These are phyloP conservation scores for Eilema depressum DNA, from an alignment of 2,888 invertebrate genomes.

Conservation along the genomic window DNA sequence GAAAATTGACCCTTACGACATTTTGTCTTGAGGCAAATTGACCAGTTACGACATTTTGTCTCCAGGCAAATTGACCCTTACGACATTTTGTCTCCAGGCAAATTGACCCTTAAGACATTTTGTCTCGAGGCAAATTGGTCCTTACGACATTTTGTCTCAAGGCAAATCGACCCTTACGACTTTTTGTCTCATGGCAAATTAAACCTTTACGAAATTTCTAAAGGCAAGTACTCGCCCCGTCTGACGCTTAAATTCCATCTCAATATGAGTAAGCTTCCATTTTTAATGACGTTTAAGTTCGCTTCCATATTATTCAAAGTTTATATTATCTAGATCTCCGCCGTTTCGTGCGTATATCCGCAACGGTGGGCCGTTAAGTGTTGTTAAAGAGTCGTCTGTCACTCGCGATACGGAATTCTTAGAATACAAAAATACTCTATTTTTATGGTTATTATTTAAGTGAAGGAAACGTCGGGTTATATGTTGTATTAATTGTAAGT, in stretches of 20 bases:
- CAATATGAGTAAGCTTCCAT: constrained; percentile 7
- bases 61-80: too few species aligned
- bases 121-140: too few species aligned
- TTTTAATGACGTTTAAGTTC: neutral
- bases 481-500: constrained; percentile 10
- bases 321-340: neutral
- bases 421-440: constrained; percentile 8
- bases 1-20: neutral
- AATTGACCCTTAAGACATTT: too few species aligned
- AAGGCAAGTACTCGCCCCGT: too few species aligned
- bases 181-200: too few species aligned
- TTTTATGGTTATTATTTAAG: neutral
- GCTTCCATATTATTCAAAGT: neutral
- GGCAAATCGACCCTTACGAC: too few species aligned
- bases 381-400: neutral
- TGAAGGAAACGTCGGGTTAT: neutral
- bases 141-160: too few species aligned
- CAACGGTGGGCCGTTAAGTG: neutral
- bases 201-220: too few species aligned
- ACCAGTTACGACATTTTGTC: neutral
- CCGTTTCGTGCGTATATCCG: too few species aligned
- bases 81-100: too few species aligned
- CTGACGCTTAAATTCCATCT: neutral
- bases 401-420: constrained; percentile 3
- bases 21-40: neutral